Conservation (phyloP, 2,888 invertebrate genomes). For the Eilema caniola region DNA sequence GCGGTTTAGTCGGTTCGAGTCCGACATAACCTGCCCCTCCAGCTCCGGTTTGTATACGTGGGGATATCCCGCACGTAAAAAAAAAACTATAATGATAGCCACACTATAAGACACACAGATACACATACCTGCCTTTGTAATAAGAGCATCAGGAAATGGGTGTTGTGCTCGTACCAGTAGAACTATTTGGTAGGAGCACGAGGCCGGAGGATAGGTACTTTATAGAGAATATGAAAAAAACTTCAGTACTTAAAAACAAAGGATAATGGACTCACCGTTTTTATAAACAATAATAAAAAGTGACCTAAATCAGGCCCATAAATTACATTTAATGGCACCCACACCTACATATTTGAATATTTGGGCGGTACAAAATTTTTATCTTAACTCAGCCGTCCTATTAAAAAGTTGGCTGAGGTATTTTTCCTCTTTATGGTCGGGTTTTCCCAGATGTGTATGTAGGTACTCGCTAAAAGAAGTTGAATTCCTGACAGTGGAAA, state of each 20-base stretch:
- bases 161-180: no score
- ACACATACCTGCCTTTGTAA: no score
- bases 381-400: conserved; percentile 34
- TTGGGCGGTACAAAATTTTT: conserved; percentile 35
- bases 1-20: no score
- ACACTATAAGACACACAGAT: no score
- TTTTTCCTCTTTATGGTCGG: conserved; percentile 15
- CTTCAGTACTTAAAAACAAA: not conserved
- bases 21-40: no score
- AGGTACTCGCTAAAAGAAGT: not conserved
- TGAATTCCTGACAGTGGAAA: not conserved
- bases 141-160: no score
- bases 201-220: no score
- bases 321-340: conserved; percentile 38
- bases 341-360: conserved; percentile 40
- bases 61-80: no score
- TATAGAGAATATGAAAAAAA: not conserved
- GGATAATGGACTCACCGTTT: not conserved
- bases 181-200: no score
- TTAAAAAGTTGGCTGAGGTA: conserved; percentile 32
- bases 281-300: conserved; percentile 15
- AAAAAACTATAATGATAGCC: no score
- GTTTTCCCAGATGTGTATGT: conserved; percentile 7
- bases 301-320: conserved; percentile 25
- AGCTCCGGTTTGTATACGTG: no score